Evolutionary conservation across 64 coral and sea anemone genomes (phyloP).

Genomic region (Actinia tenebrosa): DNA sequence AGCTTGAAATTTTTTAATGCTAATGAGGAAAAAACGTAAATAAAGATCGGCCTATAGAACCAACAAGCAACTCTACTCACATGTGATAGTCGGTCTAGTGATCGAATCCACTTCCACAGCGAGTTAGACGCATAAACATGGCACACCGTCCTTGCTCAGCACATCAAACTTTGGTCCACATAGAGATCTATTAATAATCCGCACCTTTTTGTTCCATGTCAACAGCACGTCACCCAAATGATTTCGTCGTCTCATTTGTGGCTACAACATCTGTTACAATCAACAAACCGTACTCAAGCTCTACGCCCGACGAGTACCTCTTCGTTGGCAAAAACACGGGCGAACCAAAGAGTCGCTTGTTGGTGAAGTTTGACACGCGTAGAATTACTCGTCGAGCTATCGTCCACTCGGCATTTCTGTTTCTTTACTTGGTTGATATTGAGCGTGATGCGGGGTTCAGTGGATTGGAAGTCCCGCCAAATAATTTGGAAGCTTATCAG

Average conservation of each 20-base stretch:
- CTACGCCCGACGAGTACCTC: constrained; percentile 46
- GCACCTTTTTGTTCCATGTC: neutral
- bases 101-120: too few relatives aligned
- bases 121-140: too few relatives aligned
- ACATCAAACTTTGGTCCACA: too few relatives aligned
- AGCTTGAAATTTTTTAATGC: too few relatives aligned
- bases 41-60: too few relatives aligned
- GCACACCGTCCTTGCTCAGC: too few relatives aligned
- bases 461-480: constrained; percentile 17
- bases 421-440: constrained; percentile 49
- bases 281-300: constrained; percentile 40
- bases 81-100: too few relatives aligned
- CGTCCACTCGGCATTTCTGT: constrained; percentile 74
- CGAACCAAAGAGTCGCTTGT: constrained; percentile 67
- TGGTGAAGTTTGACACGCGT: constrained; percentile 78
- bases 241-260: constrained; percentile 36
- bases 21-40: too few relatives aligned
- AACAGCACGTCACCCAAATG: constrained; percentile 34
- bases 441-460: constrained; percentile 22
- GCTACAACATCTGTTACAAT: constrained; percentile 50
- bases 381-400: constrained; percentile 57
- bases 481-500: constrained; percentile 81
- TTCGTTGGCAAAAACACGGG: constrained; percentile 61
- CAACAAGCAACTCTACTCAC: too few relatives aligned
- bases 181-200: too few relatives aligned